Evolutionary conservation across 2,797 vertebrate species (phyloP), one percentile per base, ranked within the genome.

Genomic region (Dendrocincla fuliginosa): DNA sequence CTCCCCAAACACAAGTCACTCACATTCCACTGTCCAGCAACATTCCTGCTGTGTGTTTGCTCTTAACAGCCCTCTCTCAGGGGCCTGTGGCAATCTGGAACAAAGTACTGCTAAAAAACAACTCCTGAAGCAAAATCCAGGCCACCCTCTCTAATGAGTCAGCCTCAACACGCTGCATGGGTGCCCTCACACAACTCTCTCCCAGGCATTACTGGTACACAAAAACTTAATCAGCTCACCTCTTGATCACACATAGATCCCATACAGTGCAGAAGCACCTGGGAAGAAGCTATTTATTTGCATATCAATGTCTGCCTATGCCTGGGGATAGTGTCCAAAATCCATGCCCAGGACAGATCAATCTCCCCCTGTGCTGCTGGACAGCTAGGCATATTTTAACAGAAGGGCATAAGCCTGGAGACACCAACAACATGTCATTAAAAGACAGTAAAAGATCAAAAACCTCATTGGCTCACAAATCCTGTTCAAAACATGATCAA

Each of bases 41-140:
- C 1, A 0, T 53, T 63, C 32, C 18, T 33, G 8, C 28, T 14
- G 13, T 4, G 16, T 0, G 4, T 37, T n/a, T 5, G 0, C 49
- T 17, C 0, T 6, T 6, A 47, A 39, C 11, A 86, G 17, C 12
- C 16, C 50, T 23, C 57, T 57, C 37, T 11, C 41, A 15, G 27
- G 6, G 11, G 16, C 33, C 44, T 6, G 3, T 1, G 12, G 49
- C 30, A 63, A 11, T 13, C 20, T 56, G 57, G 65, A 92, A 76
- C 18, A 65, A 52, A 4, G 6, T 32, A 68, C 8, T 22, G 44
- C 35, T 59, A 30, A 86, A 88, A 84, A 79, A 30, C n/a, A 84
- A 47, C 19, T 63, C 60, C n/a, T 0, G 0, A 75, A 75, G 46
- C 52, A 76, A 94, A 91, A 73, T 20, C n/a, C 37, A 78, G 33